A percentile compares a stretch with the other conserved stretches of the same genome.
These are phyloP conservation scores for Datnioides undecimradiatus DNA, from an alignment of 2,113 vertebrate species.

Conservation along the genomic window DNA sequence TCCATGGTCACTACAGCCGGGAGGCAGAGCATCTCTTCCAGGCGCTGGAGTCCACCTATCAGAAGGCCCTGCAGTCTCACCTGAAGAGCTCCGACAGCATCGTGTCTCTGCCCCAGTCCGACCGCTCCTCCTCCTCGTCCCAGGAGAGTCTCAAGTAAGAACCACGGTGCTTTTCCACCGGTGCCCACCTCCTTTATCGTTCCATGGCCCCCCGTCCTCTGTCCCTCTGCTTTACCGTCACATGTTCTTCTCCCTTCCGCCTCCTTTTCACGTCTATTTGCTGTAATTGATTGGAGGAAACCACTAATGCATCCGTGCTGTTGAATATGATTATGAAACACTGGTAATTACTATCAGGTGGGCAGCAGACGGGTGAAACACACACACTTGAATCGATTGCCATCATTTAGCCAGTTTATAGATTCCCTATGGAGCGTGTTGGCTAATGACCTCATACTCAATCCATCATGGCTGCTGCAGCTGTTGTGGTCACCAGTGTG, in stretches of 20 bases:
- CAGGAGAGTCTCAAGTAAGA: constrained; percentile 99
- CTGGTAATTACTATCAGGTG: constrained; percentile 27
- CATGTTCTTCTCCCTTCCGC: background rate
- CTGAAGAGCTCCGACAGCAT: constrained; percentile 97
- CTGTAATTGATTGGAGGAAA: constrained; percentile 35
- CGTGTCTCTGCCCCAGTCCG: constrained; percentile 94
- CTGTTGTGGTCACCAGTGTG: constrained; percentile 34
- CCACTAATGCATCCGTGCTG: constrained; percentile 17
- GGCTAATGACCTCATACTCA: constrained; percentile 52
- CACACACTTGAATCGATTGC: background rate
- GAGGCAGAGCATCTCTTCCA: constrained; percentile 97
- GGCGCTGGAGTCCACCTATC: constrained; percentile 94
- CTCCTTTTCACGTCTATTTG: background rate
- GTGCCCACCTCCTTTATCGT: background rate
- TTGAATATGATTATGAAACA: constrained; percentile 23
- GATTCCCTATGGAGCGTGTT: constrained; percentile 26
- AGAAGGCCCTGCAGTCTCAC: constrained; percentile 97
- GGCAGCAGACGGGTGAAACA: background rate
- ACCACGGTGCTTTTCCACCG: background rate
- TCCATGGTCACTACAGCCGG: constrained; percentile 94
- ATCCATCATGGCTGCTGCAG: constrained; percentile 16
- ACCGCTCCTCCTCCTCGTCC: constrained; percentile 97
- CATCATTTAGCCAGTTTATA: constrained; percentile 41
- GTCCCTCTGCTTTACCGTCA: background rate
- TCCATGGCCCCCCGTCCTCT: no score